phyloP scores from a whole-genome alignment of 2,797 vertebrate genomes.

The Anolis apletophallus region DNA sequence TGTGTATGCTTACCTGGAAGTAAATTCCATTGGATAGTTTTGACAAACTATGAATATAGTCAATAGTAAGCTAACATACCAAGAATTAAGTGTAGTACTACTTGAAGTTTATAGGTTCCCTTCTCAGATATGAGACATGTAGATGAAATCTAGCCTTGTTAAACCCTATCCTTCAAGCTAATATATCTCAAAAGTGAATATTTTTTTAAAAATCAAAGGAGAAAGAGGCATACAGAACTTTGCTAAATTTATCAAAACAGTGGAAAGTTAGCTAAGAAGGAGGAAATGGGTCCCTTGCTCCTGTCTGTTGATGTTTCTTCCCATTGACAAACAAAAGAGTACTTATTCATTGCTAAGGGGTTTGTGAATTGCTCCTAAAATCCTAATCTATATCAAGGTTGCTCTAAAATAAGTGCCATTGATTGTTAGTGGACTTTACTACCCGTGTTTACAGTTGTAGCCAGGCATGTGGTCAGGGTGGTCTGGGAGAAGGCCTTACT shows the following conservation, averaged over 20 bases:
- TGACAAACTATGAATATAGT: background rate
- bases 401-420: background rate
- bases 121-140: background rate
- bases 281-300: background rate
- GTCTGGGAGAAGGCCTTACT: no score
- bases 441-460: background rate
- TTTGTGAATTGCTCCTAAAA: background rate
- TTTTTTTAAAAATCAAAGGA: background rate
- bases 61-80: background rate
- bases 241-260: background rate
- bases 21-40: background rate
- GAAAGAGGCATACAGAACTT: background rate
- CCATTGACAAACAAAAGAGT: background rate
- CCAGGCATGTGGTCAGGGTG: no score
- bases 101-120: background rate
- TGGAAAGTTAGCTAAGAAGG: background rate
- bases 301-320: background rate
- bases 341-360: background rate
- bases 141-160: background rate
- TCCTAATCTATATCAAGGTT: background rate
- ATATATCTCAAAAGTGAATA: background rate
- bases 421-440: background rate
- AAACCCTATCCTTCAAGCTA: background rate
- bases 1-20: background rate
- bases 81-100: background rate